Base-by-base conservation (phyloP, 2,888 invertebrate species). In the Thera britannica region DNA sequence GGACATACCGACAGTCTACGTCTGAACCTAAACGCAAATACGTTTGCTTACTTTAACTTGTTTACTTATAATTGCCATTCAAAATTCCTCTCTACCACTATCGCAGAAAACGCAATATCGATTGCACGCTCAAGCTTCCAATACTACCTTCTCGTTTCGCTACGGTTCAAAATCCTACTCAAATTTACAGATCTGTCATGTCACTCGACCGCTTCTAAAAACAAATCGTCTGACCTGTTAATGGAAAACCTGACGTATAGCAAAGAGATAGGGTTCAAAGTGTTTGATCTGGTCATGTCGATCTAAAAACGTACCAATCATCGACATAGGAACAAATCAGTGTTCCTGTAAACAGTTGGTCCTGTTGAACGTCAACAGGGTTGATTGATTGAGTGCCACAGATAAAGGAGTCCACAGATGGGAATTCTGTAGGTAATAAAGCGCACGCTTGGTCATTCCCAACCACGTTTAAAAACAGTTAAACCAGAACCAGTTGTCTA, bases 361-460 rank as follows among this genome's bases (percentile, higher is more conserved):
- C 55, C 62, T 62, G 62, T 62, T 62, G 61, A 55, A 55, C 64
- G 77, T 79, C 79, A 81, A 81, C 80, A 80, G 68, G 74, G 62
- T 78, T 78, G 85, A 85, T 82, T 83, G 83, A 84, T 84, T 82
- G 82, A 82, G 75, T 56, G 68, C 2, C 73, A 71, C 6, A 64
- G 75, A 71, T 49, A 48, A 69, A 48, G 55, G 49, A 48, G 12
- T 44, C 11, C 9, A 51, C 41, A 72, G 72, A 74, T 52, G 54
- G 36, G 63, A 64, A 23, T 23, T 23, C 23, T 23, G 23, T 23
- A 23, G 23, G 23, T 1, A 23, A 23, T 23, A 23, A 23, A 23
- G 23, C 23, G 23, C 41, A 7, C 0, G 6, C 41, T 7, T 41
- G 41, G 41, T 41, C 38, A 38, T 41, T 23, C 23, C 23, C 23